Percentiles rank a stretch among this genome's conserved stretches.
phyloP scores from a whole-genome alignment of 2,888 invertebrate genomes.

The Agrilus cyanescens region DNA sequence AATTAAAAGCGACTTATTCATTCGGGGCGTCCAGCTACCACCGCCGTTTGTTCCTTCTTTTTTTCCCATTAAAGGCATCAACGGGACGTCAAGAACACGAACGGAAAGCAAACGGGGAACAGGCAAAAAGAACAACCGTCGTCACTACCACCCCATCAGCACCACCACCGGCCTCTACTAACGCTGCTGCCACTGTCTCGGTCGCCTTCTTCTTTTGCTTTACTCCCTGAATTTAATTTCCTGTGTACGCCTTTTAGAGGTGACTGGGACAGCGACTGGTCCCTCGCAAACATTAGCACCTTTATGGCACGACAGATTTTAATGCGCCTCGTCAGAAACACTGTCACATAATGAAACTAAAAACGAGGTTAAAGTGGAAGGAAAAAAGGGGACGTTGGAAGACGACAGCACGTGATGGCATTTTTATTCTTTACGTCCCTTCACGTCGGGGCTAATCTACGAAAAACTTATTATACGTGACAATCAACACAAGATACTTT shows the following conservation, averaged over 20 bases:
- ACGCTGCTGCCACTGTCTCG: no score
- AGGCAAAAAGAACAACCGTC: constrained; percentile 31
- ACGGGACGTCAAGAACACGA: constrained; percentile 19
- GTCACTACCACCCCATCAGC: constrained; percentile 16
- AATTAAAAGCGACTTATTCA: constrained; percentile 39
- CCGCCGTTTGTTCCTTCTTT: constrained; percentile 19
- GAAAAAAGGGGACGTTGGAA: no score
- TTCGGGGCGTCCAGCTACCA: constrained; percentile 30
- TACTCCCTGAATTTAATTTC: constrained; percentile 39
- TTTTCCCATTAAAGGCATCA: constrained; percentile 35
- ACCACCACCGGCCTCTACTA: no score
- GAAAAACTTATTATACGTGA: no score
- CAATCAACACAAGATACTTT: no score
- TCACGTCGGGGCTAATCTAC: no score
- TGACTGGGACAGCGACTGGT: constrained; percentile 27
- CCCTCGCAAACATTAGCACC: constrained; percentile 34
- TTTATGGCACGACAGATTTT: constrained; percentile 26
- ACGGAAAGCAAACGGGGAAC: constrained; percentile 33
- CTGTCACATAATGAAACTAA: constrained; percentile 20
- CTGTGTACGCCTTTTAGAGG: constrained; percentile 32
- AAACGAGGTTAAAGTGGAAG: constrained; percentile 9
- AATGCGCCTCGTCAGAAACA: constrained; percentile 32
- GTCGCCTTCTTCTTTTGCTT: constrained; percentile 35
- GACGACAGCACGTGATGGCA: no score
- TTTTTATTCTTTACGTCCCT: no score